Percentiles rank a stretch among this genome's conserved stretches.
Evolutionary conservation across 2,888 invertebrate species (phyloP).

Genomic region (Ypsolopha sequella): DNA sequence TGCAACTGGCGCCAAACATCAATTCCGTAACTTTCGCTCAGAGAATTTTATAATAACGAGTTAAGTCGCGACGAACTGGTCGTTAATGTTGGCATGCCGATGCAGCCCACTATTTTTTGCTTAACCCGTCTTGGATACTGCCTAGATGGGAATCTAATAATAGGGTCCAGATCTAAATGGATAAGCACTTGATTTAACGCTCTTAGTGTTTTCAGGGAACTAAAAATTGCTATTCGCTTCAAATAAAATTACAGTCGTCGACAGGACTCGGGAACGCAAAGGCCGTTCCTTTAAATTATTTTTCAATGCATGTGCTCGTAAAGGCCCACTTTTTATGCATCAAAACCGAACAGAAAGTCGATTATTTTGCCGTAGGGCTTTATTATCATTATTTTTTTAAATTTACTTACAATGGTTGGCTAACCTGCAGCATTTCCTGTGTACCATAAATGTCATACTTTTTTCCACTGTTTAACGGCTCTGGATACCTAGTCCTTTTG

Average conservation of each 20-base stretch:
- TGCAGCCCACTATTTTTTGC: constrained; percentile 42
- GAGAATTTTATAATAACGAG: constrained; percentile 37
- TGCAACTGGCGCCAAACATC: constrained; percentile 15
- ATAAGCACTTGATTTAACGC: constrained; percentile 26
- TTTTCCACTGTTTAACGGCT: too few relatives aligned
- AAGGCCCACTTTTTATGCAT: too few relatives aligned
- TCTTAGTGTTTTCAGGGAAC: constrained; percentile 25
- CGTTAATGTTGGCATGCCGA: constrained; percentile 46
- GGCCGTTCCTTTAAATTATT: not conserved
- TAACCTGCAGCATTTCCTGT: too few relatives aligned
- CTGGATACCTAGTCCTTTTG: too few relatives aligned
- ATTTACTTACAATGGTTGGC: too few relatives aligned
- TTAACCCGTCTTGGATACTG: constrained; percentile 43
- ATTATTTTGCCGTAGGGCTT: too few relatives aligned
- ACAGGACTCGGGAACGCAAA: not conserved
- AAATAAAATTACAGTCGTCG: constrained; percentile 8
- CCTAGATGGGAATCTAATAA: constrained; percentile 59
- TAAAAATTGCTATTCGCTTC: constrained; percentile 18
- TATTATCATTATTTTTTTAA: too few relatives aligned
- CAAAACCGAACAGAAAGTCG: too few relatives aligned
- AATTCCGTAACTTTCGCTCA: constrained; percentile 37
- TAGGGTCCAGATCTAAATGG: constrained; percentile 39
- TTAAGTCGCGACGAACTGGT: constrained; percentile 31
- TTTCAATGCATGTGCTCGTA: too few relatives aligned
- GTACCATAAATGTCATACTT: too few relatives aligned